Conservation (phyloP, 2,888 invertebrate species). For the Drepanosiphum platanoidis region DNA sequence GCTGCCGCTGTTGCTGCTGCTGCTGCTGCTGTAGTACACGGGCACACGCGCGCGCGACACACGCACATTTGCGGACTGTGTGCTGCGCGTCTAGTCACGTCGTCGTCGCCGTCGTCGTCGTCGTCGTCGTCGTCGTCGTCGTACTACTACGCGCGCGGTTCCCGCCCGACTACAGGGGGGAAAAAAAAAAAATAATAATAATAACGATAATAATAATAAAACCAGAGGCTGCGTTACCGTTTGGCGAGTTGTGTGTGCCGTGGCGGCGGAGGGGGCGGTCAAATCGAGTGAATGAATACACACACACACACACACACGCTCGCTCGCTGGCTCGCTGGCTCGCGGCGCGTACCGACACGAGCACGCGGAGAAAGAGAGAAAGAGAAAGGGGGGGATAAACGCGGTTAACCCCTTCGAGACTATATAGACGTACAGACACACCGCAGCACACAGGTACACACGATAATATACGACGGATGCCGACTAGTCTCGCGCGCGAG, state of each 20-base stretch:
- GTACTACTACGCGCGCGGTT: constrained; percentile 15
- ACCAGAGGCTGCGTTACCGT: constrained; percentile 33
- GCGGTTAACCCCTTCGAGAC: not conserved
- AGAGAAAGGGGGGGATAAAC: not conserved
- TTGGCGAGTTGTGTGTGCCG: constrained; percentile 16
- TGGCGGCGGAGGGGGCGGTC: constrained; percentile 2
- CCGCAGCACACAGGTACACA: too few relatives aligned
- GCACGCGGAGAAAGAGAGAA: not conserved
- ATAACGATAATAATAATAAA: not conserved
- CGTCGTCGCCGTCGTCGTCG: not conserved
- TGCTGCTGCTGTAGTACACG: not conserved
- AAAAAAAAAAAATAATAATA: not conserved
- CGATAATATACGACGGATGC: too few relatives aligned
- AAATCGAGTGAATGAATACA: constrained; percentile 17
- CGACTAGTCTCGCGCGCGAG: constrained; percentile 5
- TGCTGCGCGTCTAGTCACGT: constrained; percentile 28
- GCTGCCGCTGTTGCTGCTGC: not conserved
- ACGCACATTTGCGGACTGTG: constrained; percentile 56
- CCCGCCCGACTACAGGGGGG: constrained; percentile 18
- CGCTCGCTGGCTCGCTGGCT: not conserved
- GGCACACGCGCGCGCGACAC: constrained; percentile 47
- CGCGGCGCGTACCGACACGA: not conserved
- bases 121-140: constrained; percentile 10
- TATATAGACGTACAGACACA: not conserved
- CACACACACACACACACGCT: not conserved